Evolutionary conservation across 2,888 invertebrate species (phyloP), one percentile per base, ranked within the genome.

Genomic region (Sepiola atlantica): DNA sequence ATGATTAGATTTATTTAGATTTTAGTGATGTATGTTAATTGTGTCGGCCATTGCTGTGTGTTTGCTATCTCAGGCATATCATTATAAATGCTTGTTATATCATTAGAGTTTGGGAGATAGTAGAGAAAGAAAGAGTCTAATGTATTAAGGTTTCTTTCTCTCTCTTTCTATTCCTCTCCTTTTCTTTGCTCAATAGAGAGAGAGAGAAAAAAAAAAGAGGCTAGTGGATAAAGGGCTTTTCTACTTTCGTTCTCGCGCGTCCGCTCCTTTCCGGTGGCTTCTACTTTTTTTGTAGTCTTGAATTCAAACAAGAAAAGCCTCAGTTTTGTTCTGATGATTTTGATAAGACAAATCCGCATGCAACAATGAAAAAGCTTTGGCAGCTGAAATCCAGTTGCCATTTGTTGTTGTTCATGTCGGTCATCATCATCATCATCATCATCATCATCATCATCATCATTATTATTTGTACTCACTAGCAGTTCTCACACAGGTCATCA

Each of bases 241-340:
- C 8, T 8, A 45, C 45, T 45, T 45, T 45, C 45, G 2, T 8
- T 45, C 45, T 45, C n/a, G n/a, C n/a, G n/a, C n/a, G n/a, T 45
- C 45, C 45, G 2, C 2, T 8, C 45, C 45, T 45, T 45, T 45
- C 45, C 45, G 45, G 45, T 45, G 45, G 45, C 45, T 45, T 45
- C 45, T 2, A 28, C n/a, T 77, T 77, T n/a, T 77, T 77, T 77
- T 77, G n/a, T 77, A 77, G 77, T 77, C 77, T 77, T 77, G n/a
- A 77, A 77, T n/a, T 77, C n/a, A 16, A 77, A 77, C n/a, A 77
- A 77, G 77, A 77, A 77, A 77, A 77, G 77, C 77, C 77, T 77
- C 77, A 77, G n/a, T 77, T 77, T n/a, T 77, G 77, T 77, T 77
- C 77, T n/a, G 77, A 77, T 77, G 77, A n/a, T 77, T n/a, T 77